These are phyloP conservation scores for Stomorhina lunata DNA, from an alignment of 2,888 invertebrate genomes.

Conservation along the genomic window DNA sequence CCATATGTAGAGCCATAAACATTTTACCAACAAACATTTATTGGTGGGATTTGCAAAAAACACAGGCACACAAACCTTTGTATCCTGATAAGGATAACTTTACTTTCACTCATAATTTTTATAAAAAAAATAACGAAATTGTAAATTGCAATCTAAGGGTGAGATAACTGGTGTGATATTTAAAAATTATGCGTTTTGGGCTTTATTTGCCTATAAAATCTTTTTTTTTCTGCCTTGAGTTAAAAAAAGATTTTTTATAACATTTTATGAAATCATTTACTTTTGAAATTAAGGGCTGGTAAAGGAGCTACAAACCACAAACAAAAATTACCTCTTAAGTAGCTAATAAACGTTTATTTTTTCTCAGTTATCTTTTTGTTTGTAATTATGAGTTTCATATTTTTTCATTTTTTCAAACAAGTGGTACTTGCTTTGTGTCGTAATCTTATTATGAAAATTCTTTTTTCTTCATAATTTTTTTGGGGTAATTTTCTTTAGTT, in stretches of 20 bases:
- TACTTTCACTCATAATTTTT: constrained; percentile 4
- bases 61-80: background rate
- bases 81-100: too few relatives aligned
- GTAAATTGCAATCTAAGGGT: constrained; percentile 49
- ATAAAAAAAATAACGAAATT: constrained; percentile 31
- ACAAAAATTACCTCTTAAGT: constrained; percentile 58
- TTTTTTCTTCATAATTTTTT: constrained; percentile 32
- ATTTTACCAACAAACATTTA: constrained; percentile 33
- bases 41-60: constrained; percentile 46
- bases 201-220: background rate
- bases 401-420: constrained; percentile 39
- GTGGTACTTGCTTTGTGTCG: constrained; percentile 58
- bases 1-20: constrained; percentile 58
- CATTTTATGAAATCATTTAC: constrained; percentile 34
- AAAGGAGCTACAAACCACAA: too few relatives aligned
- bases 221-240: constrained; percentile 20
- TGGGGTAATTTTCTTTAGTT: constrained; percentile 44
- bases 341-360: constrained; percentile 56
- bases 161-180: background rate
- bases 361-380: constrained; percentile 36
- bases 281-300: too few relatives aligned
- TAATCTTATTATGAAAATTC: constrained; percentile 56
- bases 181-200: constrained; percentile 12
- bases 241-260: constrained; percentile 35
- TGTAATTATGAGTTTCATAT: constrained; percentile 61